Conservation (phyloP, 1,140 invertebrate species). For the Aphidius ervi region DNA sequence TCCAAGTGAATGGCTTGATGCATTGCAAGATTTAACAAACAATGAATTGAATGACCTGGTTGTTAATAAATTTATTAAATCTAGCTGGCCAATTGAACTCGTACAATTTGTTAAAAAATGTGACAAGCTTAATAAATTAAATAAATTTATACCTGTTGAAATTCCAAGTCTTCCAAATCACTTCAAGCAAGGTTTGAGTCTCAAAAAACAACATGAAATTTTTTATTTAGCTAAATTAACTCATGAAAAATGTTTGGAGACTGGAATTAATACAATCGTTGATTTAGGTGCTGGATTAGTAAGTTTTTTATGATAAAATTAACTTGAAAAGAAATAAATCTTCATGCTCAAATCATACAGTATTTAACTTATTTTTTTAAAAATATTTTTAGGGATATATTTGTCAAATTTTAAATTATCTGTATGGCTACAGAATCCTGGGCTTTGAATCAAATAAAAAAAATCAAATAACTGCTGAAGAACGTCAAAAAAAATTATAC, state of each 20-base stretch:
- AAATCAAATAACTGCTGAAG: conserved; percentile 62
- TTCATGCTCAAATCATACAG: no score
- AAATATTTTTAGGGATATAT: conserved; percentile 63
- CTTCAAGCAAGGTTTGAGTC: conserved; percentile 49
- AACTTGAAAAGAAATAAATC: neutral
- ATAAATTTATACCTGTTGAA: conserved; percentile 29
- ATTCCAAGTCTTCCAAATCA: conserved; percentile 31
- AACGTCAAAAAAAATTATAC: conserved; percentile 59
- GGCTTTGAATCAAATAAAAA: conserved; percentile 66
- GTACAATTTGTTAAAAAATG: conserved; percentile 47
- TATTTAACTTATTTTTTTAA: conserved; percentile 4
- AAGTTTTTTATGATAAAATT: conserved; percentile 33
- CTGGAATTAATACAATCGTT: conserved; percentile 59
- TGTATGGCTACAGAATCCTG: conserved; percentile 63
- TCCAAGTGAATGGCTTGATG: conserved; percentile 52
- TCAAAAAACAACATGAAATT: conserved; percentile 71
- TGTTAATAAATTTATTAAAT: conserved; percentile 31
- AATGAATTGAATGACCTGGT: conserved; percentile 52
- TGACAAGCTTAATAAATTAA: conserved; percentile 25
- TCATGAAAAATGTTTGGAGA: conserved; percentile 52
- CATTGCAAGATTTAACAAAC: conserved; percentile 47
- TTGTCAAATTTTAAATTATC: conserved; percentile 63
- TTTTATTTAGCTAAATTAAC: conserved; percentile 58
- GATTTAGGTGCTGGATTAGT: conserved; percentile 80
- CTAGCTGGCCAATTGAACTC: conserved; percentile 44